Evolutionary conservation across 64 coral and sea anemone species (phyloP).

Genomic region (Catalaphyllia jardinei): DNA sequence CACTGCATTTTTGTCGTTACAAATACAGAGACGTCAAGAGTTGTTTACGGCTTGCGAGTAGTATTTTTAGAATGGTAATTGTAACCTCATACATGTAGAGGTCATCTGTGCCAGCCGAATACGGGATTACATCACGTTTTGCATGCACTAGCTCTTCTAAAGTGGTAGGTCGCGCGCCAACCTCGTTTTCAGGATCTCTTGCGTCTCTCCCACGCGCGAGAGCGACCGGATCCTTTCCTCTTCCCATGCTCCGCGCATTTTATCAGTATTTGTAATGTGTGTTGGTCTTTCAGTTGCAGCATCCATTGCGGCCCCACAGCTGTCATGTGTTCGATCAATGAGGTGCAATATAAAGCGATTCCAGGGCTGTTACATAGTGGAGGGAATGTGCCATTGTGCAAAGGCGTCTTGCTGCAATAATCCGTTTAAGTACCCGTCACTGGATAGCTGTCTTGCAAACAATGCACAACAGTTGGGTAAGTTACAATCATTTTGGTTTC

Average conservation of each 20-base stretch:
- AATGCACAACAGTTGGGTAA: slow-evolving; percentile 46
- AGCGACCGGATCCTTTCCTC: too few relatives aligned
- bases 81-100: not conserved
- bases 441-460: slow-evolving; percentile 41
- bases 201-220: too few relatives aligned
- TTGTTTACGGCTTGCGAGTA: not conserved
- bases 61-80: not conserved
- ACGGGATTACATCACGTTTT: too few relatives aligned
- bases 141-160: too few relatives aligned
- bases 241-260: too few relatives aligned
- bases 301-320: slow-evolving; percentile 11
- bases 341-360: not conserved
- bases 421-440: slow-evolving; percentile 46
- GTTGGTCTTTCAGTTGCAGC: slow-evolving; percentile 1
- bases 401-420: slow-evolving; percentile 50
- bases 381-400: slow-evolving; percentile 35
- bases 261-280: too few relatives aligned
- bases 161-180: too few relatives aligned
- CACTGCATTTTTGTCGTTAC: too few relatives aligned
- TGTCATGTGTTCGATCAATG: not conserved
- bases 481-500: not conserved
- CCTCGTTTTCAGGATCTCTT: too few relatives aligned
- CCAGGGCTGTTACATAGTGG: slow-evolving; percentile 24
- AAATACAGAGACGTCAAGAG: too few relatives aligned
- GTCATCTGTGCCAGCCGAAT: not conserved